Conservation (phyloP, 1,140 invertebrate genomes). For the Nephila pilipes region DNA sequence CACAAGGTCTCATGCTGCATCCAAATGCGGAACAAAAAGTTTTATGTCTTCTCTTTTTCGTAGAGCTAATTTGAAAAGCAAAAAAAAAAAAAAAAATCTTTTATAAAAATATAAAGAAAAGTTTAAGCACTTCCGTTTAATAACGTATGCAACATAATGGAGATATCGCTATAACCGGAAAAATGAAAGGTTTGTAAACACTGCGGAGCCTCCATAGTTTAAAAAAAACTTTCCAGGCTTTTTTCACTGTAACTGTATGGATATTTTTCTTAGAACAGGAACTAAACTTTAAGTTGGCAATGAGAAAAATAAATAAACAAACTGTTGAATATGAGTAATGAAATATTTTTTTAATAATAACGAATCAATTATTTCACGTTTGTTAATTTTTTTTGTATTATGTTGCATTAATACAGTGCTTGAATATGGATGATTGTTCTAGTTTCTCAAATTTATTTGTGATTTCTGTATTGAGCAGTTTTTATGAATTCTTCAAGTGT, state of each 20-base stretch:
- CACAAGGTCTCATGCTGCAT: too few relatives aligned
- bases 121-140: too few relatives aligned
- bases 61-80: too few relatives aligned
- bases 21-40: too few relatives aligned
- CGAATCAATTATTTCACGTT: background rate
- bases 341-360: background rate
- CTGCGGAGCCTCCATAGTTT: too few relatives aligned
- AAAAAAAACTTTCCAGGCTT: too few relatives aligned
- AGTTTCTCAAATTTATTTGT: background rate
- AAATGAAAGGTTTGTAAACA: too few relatives aligned
- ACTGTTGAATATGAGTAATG: conserved; percentile 44
- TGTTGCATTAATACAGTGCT: background rate
- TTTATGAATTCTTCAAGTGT: background rate
- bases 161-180: too few relatives aligned
- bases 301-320: conserved; percentile 61
- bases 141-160: too few relatives aligned
- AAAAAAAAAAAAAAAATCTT: too few relatives aligned
- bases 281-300: conserved; percentile 63
- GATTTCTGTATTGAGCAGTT: background rate
- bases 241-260: conserved; percentile 52
- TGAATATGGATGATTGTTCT: background rate
- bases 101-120: too few relatives aligned
- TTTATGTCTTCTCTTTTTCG: too few relatives aligned
- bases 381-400: background rate
- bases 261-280: conserved; percentile 33